Evolutionary conservation across 1,140 invertebrate genomes (phyloP).

Genomic region (Cheumatopsyche charites): DNA sequence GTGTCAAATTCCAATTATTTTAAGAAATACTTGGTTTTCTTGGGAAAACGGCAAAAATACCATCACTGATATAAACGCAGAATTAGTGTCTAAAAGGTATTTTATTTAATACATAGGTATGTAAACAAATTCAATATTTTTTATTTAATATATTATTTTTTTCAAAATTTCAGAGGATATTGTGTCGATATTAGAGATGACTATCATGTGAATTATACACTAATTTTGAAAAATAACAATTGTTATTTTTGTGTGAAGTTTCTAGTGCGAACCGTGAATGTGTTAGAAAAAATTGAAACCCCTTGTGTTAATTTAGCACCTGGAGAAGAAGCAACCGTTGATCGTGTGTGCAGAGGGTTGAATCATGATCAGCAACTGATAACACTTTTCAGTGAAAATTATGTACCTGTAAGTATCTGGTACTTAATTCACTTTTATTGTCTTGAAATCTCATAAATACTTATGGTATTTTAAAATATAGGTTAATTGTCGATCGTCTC

Average conservation of each 20-base stretch:
- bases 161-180: slow-evolving; percentile 61
- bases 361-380: slow-evolving; percentile 79
- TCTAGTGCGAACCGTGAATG: slow-evolving; percentile 85
- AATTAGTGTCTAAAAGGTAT: slow-evolving; percentile 70
- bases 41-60: slow-evolving; percentile 87
- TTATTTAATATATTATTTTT: neutral
- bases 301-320: slow-evolving; percentile 74
- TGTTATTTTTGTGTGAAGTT: slow-evolving; percentile 89
- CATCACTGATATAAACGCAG: slow-evolving; percentile 80
- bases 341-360: slow-evolving; percentile 76
- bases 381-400: slow-evolving; percentile 90
- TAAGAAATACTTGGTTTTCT: slow-evolving; percentile 89
- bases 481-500: slow-evolving; percentile 89
- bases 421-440: neutral
- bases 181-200: slow-evolving; percentile 76
- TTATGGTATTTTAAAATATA: slow-evolving; percentile 44
- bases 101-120: neutral
- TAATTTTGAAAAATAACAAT: slow-evolving; percentile 74
- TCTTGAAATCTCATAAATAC: slow-evolving; percentile 7
- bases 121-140: neutral
- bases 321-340: slow-evolving; percentile 71
- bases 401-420: slow-evolving; percentile 68
- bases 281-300: slow-evolving; percentile 89
- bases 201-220: slow-evolving; percentile 83
- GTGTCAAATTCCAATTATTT: slow-evolving; percentile 73